phyloP scores from a whole-genome alignment of 2,888 invertebrate genomes.

The Noctua pronuba region DNA sequence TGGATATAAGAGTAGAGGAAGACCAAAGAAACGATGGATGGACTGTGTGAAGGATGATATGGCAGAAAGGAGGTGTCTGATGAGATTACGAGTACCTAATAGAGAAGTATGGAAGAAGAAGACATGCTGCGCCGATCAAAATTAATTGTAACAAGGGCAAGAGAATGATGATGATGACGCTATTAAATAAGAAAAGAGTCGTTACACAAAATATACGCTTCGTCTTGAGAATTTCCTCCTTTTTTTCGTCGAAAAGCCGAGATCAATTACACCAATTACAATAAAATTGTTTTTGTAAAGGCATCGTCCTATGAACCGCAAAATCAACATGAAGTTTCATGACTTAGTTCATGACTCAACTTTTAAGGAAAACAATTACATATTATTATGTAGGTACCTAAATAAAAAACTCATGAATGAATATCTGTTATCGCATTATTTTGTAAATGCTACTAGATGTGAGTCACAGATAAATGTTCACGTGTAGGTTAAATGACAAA shows the following conservation, averaged over 20 bases:
- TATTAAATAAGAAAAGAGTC: neutral
- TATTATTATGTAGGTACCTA: conserved; percentile 2
- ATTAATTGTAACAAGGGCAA: too few relatives aligned
- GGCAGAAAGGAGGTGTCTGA: too few relatives aligned
- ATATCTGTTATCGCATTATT: neutral
- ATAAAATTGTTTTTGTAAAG: neutral
- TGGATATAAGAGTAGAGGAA: too few relatives aligned
- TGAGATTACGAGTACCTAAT: too few relatives aligned
- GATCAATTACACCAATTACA: neutral
- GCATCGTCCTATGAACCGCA: neutral
- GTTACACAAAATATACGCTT: neutral
- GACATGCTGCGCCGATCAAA: too few relatives aligned
- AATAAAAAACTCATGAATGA: conserved; percentile 11
- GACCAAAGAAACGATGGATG: too few relatives aligned
- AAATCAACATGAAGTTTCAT: neutral
- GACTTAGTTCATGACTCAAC: conserved; percentile 16
- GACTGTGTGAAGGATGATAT: too few relatives aligned
- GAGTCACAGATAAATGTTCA: conserved; percentile 20
- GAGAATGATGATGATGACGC: too few relatives aligned
- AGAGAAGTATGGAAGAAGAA: too few relatives aligned
- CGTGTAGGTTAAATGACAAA: conserved; percentile 12
- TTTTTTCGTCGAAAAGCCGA: neutral
- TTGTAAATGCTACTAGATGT: conserved; percentile 11
- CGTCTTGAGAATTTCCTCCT: neutral
- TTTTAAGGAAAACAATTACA: conserved; percentile 18